Evolutionary conservation across 2,797 vertebrate species (phyloP).

Genomic region (Varecia variegata): DNA sequence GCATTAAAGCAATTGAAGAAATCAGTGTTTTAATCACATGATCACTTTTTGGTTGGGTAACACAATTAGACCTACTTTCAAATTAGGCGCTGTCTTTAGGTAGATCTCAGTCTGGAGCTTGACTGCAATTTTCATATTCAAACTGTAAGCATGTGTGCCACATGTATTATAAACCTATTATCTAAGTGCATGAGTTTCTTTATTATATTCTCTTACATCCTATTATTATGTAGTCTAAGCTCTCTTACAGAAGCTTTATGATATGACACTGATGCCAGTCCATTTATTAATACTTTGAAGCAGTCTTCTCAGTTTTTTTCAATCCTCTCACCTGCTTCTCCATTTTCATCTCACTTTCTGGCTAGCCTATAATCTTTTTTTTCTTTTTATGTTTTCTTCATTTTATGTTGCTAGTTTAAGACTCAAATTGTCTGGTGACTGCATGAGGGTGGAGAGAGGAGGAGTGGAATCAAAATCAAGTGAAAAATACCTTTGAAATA

Average conservation of each 20-base stretch:
- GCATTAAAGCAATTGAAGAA: background rate
- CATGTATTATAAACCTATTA: background rate
- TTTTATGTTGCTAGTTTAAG: slow-evolving; percentile 37
- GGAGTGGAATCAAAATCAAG: slow-evolving; percentile 9
- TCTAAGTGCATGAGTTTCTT: background rate
- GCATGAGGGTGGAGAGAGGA: background rate
- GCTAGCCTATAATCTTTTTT: background rate
- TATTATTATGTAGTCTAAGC: background rate
- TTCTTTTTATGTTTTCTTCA: background rate
- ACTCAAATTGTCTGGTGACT: background rate
- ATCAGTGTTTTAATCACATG: background rate
- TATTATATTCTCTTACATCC: background rate
- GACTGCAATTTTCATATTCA: background rate
- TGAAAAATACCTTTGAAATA: slow-evolving; percentile 40
- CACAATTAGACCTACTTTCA: background rate
- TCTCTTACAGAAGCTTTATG: background rate
- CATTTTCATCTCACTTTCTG: background rate
- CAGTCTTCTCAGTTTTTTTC: background rate
- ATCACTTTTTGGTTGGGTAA: background rate
- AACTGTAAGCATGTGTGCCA: background rate
- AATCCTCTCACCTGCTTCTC: background rate
- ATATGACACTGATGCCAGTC: background rate
- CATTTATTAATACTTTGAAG: background rate
- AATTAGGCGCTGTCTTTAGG: background rate
- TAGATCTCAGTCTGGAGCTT: background rate